Conservation (phyloP, 2,888 invertebrate genomes). For the Sylvicola cinctus region DNA sequence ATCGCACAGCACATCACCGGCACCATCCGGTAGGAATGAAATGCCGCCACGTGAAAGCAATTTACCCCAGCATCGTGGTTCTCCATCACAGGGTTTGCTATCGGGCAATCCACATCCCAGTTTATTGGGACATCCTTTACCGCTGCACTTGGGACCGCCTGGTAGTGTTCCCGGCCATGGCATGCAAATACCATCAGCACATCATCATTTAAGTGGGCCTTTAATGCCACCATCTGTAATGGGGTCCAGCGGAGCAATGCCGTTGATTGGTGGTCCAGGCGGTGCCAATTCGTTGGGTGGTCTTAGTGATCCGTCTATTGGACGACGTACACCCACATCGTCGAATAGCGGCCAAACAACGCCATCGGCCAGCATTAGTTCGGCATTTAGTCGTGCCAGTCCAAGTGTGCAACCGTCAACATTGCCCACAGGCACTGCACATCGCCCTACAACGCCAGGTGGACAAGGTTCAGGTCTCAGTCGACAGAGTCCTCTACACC, state of each 20-base stretch:
- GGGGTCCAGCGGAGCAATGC: slow-evolving; percentile 14
- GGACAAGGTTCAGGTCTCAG: slow-evolving; percentile 19
- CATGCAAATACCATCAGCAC: slow-evolving; percentile 9
- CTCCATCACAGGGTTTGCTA: slow-evolving; percentile 1
- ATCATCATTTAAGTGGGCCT: slow-evolving; percentile 14
- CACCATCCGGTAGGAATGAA: too few relatives aligned
- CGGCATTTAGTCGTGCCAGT: slow-evolving; percentile 23
- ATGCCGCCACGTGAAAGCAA: background rate
- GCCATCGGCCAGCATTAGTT: slow-evolving; percentile 4
- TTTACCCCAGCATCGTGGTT: slow-evolving; percentile 1
- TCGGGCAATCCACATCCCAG: slow-evolving; percentile 11
- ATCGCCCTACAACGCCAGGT: slow-evolving; percentile 24
- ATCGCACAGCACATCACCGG: too few relatives aligned
- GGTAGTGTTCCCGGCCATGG: slow-evolving; percentile 13
- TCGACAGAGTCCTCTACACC: slow-evolving; percentile 25
- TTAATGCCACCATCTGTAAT: slow-evolving; percentile 21
- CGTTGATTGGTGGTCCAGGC: slow-evolving; percentile 15
- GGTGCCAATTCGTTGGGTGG: slow-evolving; percentile 8
- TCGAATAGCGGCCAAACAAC: slow-evolving; percentile 22
- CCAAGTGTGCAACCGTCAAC: slow-evolving; percentile 22
- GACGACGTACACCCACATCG: slow-evolving; percentile 22
- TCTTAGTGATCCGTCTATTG: slow-evolving; percentile 10
- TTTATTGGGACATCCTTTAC: slow-evolving; percentile 9
- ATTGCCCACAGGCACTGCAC: slow-evolving; percentile 11
- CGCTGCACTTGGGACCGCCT: slow-evolving; percentile 13